These are phyloP conservation scores for Sebastes taczanowskii DNA, from an alignment of 2,797 vertebrate species.

Conservation along the genomic window DNA sequence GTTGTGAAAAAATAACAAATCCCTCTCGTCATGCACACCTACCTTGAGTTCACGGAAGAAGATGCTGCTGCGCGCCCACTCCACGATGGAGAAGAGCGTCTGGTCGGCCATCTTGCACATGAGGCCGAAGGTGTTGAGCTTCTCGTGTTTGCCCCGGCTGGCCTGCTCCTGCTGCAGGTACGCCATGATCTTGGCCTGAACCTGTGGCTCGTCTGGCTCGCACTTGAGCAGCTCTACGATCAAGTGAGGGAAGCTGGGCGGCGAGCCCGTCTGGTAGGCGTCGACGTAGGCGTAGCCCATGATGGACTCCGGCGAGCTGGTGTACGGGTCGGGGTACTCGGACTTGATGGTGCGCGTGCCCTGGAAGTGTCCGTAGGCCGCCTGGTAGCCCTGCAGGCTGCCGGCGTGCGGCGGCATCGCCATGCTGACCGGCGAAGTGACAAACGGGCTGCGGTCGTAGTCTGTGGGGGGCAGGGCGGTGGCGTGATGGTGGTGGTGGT, in stretches of 20 bases:
- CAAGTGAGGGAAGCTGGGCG: constrained; percentile 94
- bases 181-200: constrained; percentile 94
- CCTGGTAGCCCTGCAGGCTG: constrained; percentile 95
- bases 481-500: constrained; percentile 85
- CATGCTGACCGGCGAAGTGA: constrained; percentile 98
- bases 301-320: constrained; percentile 96
- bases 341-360: constrained; percentile 96
- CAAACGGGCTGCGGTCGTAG: constrained; percentile 97
- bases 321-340: constrained; percentile 97
- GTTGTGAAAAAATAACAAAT: background rate
- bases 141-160: constrained; percentile 93
- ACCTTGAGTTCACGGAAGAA: constrained; percentile 99
- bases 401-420: constrained; percentile 92
- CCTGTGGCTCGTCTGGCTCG: constrained; percentile 96
- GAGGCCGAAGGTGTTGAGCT: constrained; percentile 97
- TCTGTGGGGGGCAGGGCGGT: constrained; percentile 95
- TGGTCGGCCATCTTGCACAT: constrained; percentile 99
- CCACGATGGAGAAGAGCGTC: constrained; percentile 98
- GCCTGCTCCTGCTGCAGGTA: constrained; percentile 98
- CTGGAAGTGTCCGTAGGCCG: constrained; percentile 93
- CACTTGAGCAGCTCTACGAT: constrained; percentile 98
- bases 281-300: constrained; percentile 97
- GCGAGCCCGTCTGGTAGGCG: constrained; percentile 90
- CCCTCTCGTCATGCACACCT: constrained; percentile 32
- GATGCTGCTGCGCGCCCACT: constrained; percentile 98